A percentile compares a stretch with the other conserved stretches of the same genome.
These are phyloP conservation scores for Callipepla californica DNA, from an alignment of 2,113 vertebrate species.

Conservation along the genomic window DNA sequence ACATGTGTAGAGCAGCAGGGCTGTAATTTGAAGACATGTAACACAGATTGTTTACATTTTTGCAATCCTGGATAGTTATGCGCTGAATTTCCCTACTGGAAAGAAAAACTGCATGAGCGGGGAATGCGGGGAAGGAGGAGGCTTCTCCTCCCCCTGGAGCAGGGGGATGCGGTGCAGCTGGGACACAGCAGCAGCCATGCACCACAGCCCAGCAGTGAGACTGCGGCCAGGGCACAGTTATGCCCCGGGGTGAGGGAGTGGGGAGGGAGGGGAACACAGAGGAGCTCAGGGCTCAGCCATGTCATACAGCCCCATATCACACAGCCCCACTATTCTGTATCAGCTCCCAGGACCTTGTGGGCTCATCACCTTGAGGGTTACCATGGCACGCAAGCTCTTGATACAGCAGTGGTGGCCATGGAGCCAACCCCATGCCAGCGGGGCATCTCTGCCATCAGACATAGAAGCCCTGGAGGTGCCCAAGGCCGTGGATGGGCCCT, in stretches of 20 bases:
- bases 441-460: fast-evolving
- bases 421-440: background rate
- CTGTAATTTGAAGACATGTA: slow-evolving; percentile 65
- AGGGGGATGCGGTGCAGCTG: background rate
- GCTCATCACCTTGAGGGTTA: background rate
- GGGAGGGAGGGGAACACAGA: too few species aligned
- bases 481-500: too few species aligned
- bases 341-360: background rate
- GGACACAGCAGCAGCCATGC: fast-evolving
- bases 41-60: slow-evolving; percentile 66
- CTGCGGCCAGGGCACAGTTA: background rate
- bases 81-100: slow-evolving; percentile 64
- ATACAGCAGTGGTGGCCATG: too few species aligned
- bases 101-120: slow-evolving; percentile 55
- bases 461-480: too few species aligned
- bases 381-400: background rate
- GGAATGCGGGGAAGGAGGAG: slow-evolving; percentile 53
- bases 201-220: background rate
- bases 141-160: background rate
- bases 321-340: background rate
- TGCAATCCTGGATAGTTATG: slow-evolving; percentile 49
- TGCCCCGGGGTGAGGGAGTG: fast-evolving
- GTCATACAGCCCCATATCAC: background rate
- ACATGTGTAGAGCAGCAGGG: slow-evolving; percentile 60
- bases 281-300: background rate